Conservation (phyloP, 2,888 invertebrate genomes). For the Stenchaetothrips biformis region DNA sequence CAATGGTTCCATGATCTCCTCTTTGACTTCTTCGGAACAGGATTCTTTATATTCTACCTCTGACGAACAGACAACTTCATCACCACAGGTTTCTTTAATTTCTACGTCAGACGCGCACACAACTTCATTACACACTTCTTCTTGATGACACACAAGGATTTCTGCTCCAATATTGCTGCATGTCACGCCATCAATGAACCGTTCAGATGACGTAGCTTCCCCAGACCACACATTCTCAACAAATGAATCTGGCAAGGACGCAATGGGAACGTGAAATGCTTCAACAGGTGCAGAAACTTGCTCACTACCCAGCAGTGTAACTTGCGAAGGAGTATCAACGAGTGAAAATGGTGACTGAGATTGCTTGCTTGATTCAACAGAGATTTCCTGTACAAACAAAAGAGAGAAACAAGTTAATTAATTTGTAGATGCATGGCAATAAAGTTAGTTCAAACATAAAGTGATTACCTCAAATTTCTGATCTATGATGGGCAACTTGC, state of each 20-base stretch:
- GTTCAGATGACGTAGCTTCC: neutral
- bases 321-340: too few relatives aligned
- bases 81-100: neutral
- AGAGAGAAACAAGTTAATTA: too few relatives aligned
- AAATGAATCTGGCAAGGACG: neutral
- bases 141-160: constrained; percentile 5
- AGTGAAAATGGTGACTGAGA: too few relatives aligned
- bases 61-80: neutral
- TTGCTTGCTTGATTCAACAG: too few relatives aligned
- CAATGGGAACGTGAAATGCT: neutral
- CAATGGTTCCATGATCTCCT: neutral
- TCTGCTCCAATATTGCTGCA: neutral
- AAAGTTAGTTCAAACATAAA: too few relatives aligned
- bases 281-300: neutral
- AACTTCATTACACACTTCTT: constrained; percentile 11
- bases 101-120: neutral
- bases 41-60: neutral
- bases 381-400: too few relatives aligned
- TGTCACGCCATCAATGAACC: too few relatives aligned
- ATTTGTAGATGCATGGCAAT: too few relatives aligned
- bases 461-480: too few relatives aligned
- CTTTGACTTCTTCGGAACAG: neutral
- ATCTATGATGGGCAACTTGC: too few relatives aligned
- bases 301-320: neutral
- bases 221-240: neutral